Evolutionary conservation across 2,797 vertebrate genomes (phyloP).

Genomic region (Todus mexicanus): DNA sequence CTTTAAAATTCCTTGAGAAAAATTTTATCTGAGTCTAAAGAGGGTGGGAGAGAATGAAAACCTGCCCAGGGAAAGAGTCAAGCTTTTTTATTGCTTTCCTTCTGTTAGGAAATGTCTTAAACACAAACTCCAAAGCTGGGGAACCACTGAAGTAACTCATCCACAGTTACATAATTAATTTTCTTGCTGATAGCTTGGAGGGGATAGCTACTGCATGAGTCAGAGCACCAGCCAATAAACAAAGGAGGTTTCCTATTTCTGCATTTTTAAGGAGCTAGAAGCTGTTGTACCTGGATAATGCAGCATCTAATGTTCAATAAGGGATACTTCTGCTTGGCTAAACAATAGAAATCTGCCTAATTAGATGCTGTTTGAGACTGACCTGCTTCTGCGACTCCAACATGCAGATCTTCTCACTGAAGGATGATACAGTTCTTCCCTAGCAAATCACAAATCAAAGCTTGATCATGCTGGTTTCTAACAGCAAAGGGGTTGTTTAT

Average conservation of each 20-base stretch:
- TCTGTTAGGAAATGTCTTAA: not conserved
- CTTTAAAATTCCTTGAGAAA: not conserved
- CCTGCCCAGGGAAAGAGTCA: not conserved
- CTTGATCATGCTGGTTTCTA: not conserved
- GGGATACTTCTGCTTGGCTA: slow-evolving; percentile 19
- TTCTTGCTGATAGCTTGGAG: not conserved
- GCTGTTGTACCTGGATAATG: not conserved
- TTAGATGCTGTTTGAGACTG: slow-evolving; percentile 16
- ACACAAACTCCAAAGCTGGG: not conserved
- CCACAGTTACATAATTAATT: not conserved
- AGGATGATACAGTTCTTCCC: not conserved
- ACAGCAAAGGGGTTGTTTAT: slow-evolving; percentile 19
- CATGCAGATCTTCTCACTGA: not conserved
- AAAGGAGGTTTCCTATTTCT: not conserved
- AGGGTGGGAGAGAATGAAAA: not conserved
- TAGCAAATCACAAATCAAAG: slow-evolving; percentile 37
- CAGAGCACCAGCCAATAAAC: not conserved
- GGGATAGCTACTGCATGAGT: not conserved
- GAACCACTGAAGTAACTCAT: not conserved
- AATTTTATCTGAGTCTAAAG: not conserved
- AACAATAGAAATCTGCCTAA: slow-evolving; percentile 45
- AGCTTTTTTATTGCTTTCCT: not conserved
- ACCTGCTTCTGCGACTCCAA: not conserved
- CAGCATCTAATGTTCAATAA: not conserved
- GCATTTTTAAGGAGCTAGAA: not conserved